Base-by-base conservation (phyloP, 2,797 vertebrate species). In the Anniella stebbinsi region DNA sequence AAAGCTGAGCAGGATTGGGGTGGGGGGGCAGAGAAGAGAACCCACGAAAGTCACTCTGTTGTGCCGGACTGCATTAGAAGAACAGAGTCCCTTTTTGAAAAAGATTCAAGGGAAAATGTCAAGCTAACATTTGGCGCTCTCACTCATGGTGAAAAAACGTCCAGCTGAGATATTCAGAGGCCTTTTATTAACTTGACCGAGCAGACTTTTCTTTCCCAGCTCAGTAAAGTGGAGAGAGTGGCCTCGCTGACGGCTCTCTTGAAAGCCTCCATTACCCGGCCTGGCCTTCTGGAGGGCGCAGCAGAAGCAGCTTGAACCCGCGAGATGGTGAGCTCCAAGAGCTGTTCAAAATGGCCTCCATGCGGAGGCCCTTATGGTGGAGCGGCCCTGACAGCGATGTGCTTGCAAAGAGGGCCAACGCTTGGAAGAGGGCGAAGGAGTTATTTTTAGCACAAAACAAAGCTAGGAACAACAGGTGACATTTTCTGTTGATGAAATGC, bases 91-190 rank as follows among this genome's bases (percentile, higher is more conserved):
- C 96, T 63, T 76, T 48, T 9, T 95, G 93, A 96, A n/a, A 88
- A n/a, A 85, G 96, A 96, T 36, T 94, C 95, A 96, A 96, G 95
- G 97, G 95, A 94, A 96, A 97, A 96, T 93, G 93, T 95, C 95
- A 93, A 93, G 95, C 95, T 96, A 97, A 95, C 96, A 95, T 95
- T 96, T 94, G 95, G 92, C 93, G 90, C 95, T 95, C 94, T 97
- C 91, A 82, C 93, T 95, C 87, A 85, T 1, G 54, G 90, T 96
- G 94, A 94, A 96, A 45, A 95, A 96, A 95, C 87, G 95, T 83
- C 95, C 95, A 96, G 95, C 95, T 21, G 92, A 96, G 96, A 95
- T 91, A 94, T 91, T 96, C 94, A 92, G 95, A 96, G 96, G 94
- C 91, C 81, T 88, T 33, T 92, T 88, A 94, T 95, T 95, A 96